phyloP scores from a whole-genome alignment of 1,140 invertebrate species.

The Cyphomyrmex costatus region DNA sequence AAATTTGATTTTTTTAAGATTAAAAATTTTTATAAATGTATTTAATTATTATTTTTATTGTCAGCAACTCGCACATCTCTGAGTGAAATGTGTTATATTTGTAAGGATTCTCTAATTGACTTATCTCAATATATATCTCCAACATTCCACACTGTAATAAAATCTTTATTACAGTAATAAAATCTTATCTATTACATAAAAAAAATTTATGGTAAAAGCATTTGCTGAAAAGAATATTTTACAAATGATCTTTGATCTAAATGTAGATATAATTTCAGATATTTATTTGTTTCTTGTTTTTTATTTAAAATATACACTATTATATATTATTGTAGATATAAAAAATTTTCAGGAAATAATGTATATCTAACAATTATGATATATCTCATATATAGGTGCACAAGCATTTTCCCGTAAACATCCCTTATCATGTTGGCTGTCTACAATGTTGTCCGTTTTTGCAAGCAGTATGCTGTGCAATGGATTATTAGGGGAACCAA shows the following conservation, averaged over 20 bases:
- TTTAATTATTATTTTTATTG: not conserved
- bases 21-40: not conserved
- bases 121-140: conserved; percentile 62
- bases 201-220: conserved; percentile 1
- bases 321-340: not conserved
- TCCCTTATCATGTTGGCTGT: conserved; percentile 98
- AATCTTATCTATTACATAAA: not conserved
- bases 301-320: not conserved
- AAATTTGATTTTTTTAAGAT: not conserved
- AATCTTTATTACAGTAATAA: conserved; percentile 38
- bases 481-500: conserved; percentile 97
- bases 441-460: conserved; percentile 99
- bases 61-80: not conserved
- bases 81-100: conserved; percentile 39
- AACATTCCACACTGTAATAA: conserved; percentile 50
- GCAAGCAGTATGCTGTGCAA: conserved; percentile 98
- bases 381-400: conserved; percentile 89
- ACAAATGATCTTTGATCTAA: not conserved
- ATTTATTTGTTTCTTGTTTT: not conserved
- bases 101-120: conserved; percentile 73
- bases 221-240: not conserved
- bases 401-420: conserved; percentile 98
- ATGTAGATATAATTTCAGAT: conserved; percentile 11
- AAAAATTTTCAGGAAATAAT: conserved; percentile 1
- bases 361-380: not conserved